A percentile compares a stretch with the other conserved stretches of the same genome.
phyloP scores from a whole-genome alignment of 2,888 invertebrate species.

The Troides helena region DNA sequence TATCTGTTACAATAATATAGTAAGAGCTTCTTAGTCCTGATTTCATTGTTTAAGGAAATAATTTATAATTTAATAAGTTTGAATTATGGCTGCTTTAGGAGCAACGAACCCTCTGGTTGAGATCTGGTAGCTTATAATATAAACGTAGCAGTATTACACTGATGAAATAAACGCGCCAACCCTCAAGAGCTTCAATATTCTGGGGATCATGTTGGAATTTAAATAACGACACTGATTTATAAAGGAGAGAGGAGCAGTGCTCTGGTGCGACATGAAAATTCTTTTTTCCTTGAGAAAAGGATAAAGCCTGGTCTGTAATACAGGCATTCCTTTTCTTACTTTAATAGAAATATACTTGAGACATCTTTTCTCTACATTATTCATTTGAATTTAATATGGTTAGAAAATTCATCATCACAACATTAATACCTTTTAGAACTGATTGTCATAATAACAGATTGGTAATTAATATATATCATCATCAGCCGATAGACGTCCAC shows the following conservation, averaged over 20 bases:
- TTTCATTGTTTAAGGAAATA: too few relatives aligned
- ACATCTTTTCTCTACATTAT: too few relatives aligned
- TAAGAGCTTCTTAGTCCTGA: too few relatives aligned
- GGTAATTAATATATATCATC: too few relatives aligned
- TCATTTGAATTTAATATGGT: neutral
- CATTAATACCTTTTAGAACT: neutral
- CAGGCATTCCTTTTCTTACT: neutral
- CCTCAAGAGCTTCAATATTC: constrained; percentile 14
- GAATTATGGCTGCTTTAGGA: too few relatives aligned
- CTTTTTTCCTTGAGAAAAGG: constrained; percentile 46
- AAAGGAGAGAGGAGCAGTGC: constrained; percentile 31
- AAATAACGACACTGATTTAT: constrained; percentile 37
- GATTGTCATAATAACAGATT: too few relatives aligned
- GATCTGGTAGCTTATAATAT: constrained; percentile 23
- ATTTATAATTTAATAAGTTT: too few relatives aligned
- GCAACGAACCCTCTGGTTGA: neutral
- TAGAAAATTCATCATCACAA: neutral
- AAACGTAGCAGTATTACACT: constrained; percentile 16
- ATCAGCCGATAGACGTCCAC: too few relatives aligned
- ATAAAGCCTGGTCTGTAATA: constrained; percentile 43
- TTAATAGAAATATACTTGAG: neutral
- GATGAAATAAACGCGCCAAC: constrained; percentile 1
- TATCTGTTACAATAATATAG: too few relatives aligned
- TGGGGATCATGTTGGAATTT: constrained; percentile 26
- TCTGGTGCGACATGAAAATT: constrained; percentile 45